phyloP scores from a whole-genome alignment of 2,888 invertebrate species.

The Phania funesta region DNA sequence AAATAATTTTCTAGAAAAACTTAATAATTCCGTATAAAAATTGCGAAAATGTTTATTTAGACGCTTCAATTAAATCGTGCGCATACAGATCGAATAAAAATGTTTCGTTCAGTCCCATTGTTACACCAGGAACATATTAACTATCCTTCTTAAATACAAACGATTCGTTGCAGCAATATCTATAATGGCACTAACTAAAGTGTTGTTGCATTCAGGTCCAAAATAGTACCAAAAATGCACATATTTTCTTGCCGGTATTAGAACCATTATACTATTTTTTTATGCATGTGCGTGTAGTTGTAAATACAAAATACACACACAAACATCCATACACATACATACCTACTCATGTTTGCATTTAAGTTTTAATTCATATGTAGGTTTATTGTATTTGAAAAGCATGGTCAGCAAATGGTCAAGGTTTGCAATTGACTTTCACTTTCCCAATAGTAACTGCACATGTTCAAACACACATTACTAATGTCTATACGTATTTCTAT shows the following conservation, averaged over 20 bases:
- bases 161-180: no score
- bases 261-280: background rate
- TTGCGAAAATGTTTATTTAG: no score
- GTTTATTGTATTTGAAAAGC: constrained; percentile 59
- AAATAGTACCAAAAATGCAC: background rate
- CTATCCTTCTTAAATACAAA: no score
- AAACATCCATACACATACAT: background rate
- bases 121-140: no score
- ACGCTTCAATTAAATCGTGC: no score
- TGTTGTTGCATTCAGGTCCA: background rate
- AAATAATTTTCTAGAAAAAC: no score
- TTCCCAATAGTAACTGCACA: constrained; percentile 69
- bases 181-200: no score
- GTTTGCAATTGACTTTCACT: constrained; percentile 79
- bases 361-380: constrained; percentile 36
- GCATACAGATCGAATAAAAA: no score
- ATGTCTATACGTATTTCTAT: background rate
- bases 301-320: background rate
- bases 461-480: constrained; percentile 6
- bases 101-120: no score
- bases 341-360: background rate
- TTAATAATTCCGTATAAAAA: no score
- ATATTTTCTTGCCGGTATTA: background rate
- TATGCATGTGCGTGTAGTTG: background rate
- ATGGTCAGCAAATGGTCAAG: constrained; percentile 77